phyloP scores from a whole-genome alignment of 2,113 vertebrate species.

The Mobula hypostoma region DNA sequence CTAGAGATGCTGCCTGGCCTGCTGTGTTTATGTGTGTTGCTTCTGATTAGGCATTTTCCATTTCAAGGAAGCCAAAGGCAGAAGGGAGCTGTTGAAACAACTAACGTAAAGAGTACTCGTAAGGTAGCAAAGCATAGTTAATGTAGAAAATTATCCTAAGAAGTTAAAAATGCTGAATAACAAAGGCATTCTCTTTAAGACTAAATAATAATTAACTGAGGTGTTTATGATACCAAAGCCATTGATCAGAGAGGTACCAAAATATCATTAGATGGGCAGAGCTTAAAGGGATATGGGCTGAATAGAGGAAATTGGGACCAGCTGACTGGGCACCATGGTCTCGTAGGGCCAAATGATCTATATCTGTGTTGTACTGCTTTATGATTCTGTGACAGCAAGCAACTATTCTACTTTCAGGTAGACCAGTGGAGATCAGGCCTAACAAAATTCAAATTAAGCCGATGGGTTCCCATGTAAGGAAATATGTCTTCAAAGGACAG shows the following conservation, averaged over 20 bases:
- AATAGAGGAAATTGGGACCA: too few species aligned
- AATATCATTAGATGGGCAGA: too few species aligned
- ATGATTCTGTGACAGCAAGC: too few species aligned
- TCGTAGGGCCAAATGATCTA: too few species aligned
- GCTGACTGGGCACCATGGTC: too few species aligned
- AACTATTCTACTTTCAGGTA: not conserved
- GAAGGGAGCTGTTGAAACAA: not conserved
- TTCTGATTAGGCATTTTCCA: not conserved
- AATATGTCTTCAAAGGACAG: not conserved
- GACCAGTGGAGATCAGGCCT: not conserved
- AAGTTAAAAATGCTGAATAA: not conserved
- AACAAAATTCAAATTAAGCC: not conserved
- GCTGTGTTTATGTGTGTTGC: too few species aligned
- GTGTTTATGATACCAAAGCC: not conserved
- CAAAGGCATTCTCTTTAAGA: not conserved
- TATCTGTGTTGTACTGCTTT: too few species aligned
- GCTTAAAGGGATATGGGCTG: too few species aligned
- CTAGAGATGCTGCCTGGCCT: too few species aligned
- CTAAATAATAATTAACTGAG: not conserved
- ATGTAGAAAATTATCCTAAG: not conserved
- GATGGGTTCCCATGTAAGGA: not conserved
- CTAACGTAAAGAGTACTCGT: not conserved
- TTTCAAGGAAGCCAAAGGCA: not conserved
- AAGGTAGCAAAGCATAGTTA: not conserved
- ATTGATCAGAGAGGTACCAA: not conserved